A percentile compares a stretch with the other conserved stretches of the same genome.
These are phyloP conservation scores for Pelecanoides urinatrix DNA, from an alignment of 2,113 vertebrate genomes.

Conservation along the genomic window DNA sequence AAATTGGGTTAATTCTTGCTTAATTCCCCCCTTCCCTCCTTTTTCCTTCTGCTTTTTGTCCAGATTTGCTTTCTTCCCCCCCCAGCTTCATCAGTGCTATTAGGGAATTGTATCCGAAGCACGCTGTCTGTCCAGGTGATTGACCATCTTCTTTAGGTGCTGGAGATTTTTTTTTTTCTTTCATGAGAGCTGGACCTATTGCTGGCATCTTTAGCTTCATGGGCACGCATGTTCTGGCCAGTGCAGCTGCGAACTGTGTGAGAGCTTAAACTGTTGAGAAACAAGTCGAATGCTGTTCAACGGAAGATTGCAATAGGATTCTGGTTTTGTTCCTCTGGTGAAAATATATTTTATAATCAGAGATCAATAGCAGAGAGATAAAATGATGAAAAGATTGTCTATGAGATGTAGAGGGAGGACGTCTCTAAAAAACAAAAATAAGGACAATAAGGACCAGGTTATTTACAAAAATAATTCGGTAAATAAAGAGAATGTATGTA, in stretches of 20 bases:
- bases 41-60: background rate
- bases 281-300: background rate
- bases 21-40: fast-evolving
- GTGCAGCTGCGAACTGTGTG: background rate
- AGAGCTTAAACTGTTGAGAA: background rate
- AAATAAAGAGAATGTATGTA: background rate
- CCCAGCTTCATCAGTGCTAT: fast-evolving
- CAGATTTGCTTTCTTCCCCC: background rate
- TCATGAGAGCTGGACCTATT: background rate
- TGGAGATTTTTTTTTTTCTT: no score
- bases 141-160: background rate
- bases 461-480: background rate
- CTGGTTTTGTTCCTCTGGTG: background rate
- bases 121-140: background rate
- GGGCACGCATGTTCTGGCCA: fast-evolving
- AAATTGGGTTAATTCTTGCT: background rate
- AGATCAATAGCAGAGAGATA: background rate
- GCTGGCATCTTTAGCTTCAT: background rate
- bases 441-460: background rate
- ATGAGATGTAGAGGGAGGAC: background rate
- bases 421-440: background rate
- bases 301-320: background rate
- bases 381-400: background rate
- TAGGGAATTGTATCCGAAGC: background rate
- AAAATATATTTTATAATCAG: background rate